Evolutionary conservation across 2,888 invertebrate genomes (phyloP).

Genomic region (Leuctra nigra): DNA sequence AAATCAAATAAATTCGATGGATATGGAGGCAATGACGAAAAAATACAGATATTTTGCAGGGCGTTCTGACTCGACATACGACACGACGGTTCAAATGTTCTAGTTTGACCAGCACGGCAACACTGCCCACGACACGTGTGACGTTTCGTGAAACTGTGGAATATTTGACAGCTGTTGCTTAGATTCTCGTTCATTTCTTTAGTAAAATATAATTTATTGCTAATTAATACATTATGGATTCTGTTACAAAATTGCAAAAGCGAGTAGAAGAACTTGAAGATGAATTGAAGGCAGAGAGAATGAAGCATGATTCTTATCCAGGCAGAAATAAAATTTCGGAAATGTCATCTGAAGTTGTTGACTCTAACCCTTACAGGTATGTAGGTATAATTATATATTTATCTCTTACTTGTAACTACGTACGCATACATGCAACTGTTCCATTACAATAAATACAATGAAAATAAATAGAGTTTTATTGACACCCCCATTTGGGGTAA

Average conservation of each 20-base stretch:
- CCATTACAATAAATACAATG: too few relatives aligned
- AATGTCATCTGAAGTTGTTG: constrained; percentile 95
- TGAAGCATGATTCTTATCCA: constrained; percentile 38
- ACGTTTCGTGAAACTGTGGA: too few relatives aligned
- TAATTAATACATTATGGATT: constrained; percentile 43
- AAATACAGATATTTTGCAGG: too few relatives aligned
- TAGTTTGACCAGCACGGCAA: too few relatives aligned
- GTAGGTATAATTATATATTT: not conserved
- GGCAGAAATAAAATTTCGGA: constrained; percentile 65
- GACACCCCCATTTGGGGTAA: too few relatives aligned
- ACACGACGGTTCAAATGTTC: too few relatives aligned
- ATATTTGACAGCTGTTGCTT: constrained; percentile 9
- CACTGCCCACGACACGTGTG: constrained; percentile 19
- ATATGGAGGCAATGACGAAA: too few relatives aligned
- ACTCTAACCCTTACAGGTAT: constrained; percentile 96
- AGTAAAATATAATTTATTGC: not conserved
- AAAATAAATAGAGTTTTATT: too few relatives aligned
- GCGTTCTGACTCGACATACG: too few relatives aligned
- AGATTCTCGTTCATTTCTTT: not conserved
- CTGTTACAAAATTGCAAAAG: constrained; percentile 52
- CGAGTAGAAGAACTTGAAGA: constrained; percentile 59
- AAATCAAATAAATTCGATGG: too few relatives aligned
- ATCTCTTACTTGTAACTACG: too few relatives aligned
- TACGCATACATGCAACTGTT: too few relatives aligned
- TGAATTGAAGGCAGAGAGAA: constrained; percentile 49